Evolutionary conservation across 2,888 invertebrate species (phyloP).

Genomic region (Eupeodes luniger): DNA sequence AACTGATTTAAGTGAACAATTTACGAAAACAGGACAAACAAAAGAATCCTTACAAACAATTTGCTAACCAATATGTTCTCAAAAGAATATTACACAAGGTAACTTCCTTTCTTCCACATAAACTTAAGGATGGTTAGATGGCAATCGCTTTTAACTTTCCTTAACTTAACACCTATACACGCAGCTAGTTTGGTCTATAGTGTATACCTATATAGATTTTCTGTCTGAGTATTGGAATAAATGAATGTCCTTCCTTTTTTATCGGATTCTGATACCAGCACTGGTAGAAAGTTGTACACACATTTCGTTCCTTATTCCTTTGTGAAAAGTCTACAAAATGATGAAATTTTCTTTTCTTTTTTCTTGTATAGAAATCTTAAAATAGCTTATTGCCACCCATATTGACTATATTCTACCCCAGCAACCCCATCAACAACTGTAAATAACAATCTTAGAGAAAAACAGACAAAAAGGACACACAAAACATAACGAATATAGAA

Average conservation of each 20-base stretch:
- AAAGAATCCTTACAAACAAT: conserved; percentile 33
- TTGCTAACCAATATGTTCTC: conserved; percentile 34
- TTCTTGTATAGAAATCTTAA: conserved; percentile 35
- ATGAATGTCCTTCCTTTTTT: conserved; percentile 55
- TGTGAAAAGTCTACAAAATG: conserved; percentile 1
- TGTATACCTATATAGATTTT: not conserved
- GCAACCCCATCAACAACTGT: not conserved
- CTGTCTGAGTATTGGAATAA: conserved; percentile 17
- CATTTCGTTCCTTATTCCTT: not conserved
- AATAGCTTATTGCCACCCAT: conserved; percentile 62
- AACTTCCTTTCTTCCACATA: conserved; percentile 31
- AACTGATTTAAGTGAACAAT: conserved; percentile 55
- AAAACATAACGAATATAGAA: not conserved
- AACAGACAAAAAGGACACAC: conserved; percentile 12
- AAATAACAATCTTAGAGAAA: conserved; percentile 49
- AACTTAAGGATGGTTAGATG: conserved; percentile 48
- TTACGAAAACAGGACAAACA: not conserved
- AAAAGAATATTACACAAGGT: conserved; percentile 33
- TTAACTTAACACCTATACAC: not conserved
- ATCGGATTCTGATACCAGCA: conserved; percentile 54
- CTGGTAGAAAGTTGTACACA: too few relatives aligned
- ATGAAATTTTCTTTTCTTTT: conserved; percentile 17
- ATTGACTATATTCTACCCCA: conserved; percentile 1
- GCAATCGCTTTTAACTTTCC: conserved; percentile 36
- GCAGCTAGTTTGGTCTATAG: too few relatives aligned